phyloP scores from a whole-genome alignment of 2,797 vertebrate species.

The Carduelis carduelis region DNA sequence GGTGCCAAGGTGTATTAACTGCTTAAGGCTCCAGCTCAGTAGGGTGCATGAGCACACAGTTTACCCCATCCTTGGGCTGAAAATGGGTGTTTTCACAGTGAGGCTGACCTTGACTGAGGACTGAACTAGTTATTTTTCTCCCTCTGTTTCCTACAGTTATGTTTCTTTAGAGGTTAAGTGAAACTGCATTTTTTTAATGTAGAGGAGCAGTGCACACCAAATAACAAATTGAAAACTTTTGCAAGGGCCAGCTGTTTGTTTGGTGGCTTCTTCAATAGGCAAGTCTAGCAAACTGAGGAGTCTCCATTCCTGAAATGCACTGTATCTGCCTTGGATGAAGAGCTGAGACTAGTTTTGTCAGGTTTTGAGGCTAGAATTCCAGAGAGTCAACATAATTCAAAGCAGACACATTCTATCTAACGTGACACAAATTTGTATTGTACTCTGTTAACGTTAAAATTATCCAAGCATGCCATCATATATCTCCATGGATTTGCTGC shows the following conservation, averaged over 20 bases:
- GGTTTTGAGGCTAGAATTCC: neutral
- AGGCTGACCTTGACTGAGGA: neutral
- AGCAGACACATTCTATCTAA: neutral
- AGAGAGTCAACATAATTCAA: neutral
- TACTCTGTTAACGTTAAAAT: neutral
- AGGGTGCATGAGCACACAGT: neutral
- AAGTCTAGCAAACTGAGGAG: neutral
- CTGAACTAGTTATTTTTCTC: neutral
- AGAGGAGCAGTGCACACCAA: neutral
- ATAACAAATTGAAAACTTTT: neutral
- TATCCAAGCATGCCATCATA: neutral
- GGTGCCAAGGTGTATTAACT: neutral
- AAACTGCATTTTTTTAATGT: neutral
- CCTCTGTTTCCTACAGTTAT: neutral
- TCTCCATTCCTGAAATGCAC: neutral
- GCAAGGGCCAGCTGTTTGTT: neutral
- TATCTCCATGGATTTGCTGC: neutral
- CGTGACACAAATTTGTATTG: neutral
- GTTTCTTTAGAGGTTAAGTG: neutral
- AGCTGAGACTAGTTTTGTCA: neutral
- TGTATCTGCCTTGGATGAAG: neutral
- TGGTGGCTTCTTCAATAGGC: neutral
- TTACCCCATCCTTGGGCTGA: accelerated
- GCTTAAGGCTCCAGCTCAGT: neutral
- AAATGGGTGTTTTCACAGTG: neutral